A percentile compares a stretch with the other conserved stretches of the same genome.
Conservation (phyloP, 2,888 invertebrate species). For the Sicus ferrugineus region DNA sequence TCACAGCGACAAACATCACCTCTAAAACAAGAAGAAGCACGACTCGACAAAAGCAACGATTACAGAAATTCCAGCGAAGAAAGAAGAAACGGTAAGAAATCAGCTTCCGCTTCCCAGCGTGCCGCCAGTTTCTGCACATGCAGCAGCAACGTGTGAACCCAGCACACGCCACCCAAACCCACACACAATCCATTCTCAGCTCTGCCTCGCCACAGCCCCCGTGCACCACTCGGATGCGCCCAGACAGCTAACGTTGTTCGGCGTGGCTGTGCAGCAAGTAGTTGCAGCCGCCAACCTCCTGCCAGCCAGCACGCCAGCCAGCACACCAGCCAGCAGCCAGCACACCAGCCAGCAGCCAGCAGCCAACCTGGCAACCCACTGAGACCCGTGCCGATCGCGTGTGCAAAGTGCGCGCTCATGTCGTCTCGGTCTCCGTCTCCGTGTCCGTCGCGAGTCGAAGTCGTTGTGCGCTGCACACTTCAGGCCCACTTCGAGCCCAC, state of each 20-base stretch:
- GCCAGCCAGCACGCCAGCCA: constrained; percentile 29
- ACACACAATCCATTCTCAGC: neutral
- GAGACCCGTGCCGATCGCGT: constrained; percentile 64
- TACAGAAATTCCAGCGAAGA: too few species aligned
- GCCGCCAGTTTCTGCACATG: constrained; percentile 5
- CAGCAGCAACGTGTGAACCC: neutral
- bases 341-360: constrained; percentile 1
- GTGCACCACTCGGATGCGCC: constrained; percentile 20
- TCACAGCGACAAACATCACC: too few species aligned
- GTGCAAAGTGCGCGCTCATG: constrained; percentile 62
- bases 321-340: constrained; percentile 36
- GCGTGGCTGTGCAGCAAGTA: neutral
- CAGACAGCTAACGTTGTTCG: too few species aligned
- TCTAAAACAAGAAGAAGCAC: too few species aligned
- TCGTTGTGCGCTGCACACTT: constrained; percentile 13
- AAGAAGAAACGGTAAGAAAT: neutral
- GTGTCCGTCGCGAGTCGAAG: constrained; percentile 22
- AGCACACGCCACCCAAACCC: constrained; percentile 9
- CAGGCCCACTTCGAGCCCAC: constrained; percentile 29
- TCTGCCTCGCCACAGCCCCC: neutral
- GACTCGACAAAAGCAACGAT: too few species aligned
- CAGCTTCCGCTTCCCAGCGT: neutral
- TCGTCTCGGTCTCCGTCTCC: too few species aligned
- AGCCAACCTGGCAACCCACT: constrained; percentile 29
- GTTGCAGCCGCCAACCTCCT: neutral